Base-by-base conservation (phyloP, 2,797 vertebrate genomes). In the Acanthurus lineatus region DNA sequence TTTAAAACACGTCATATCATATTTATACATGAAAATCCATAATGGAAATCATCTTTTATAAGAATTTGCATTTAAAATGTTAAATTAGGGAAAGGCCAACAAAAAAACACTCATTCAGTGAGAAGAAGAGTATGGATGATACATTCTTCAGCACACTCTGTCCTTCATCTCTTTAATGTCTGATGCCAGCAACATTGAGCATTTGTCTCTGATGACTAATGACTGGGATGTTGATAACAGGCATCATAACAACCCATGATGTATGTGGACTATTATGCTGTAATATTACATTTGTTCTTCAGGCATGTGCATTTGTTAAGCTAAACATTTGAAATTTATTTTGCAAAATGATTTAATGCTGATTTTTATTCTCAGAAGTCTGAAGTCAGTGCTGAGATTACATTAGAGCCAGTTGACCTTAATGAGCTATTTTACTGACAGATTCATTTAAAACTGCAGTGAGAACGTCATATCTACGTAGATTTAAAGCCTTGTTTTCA, bases 161-260 rank as follows among this genome's bases (percentile, higher is more conserved):
- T 68, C 79, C 77, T 79, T 78, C 73, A 77, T 89, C 73, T 87
- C 76, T 71, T 42, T 77, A 73, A 81, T 73, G 72, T 77, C 73
- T 77, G 49, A 42, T 79, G 80, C 85, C 80, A 84, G 82, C 56
- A 72, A 64, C 66, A 79, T 19, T 62, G 75, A 82, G 62, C 76
- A 82, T 86, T 89, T 81, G 82, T 86, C 86, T 77, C 10, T 44
- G 54, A 85, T 89, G 88, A 92, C 77, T 86, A 88, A 91, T 89
- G 82, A 76, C 79, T 44, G 44, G 68, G 73, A 79, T 42, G 76
- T 61, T 77, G 88, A 87, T 82, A 85, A 79, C 87, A 80, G 76
- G 65, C 83, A 77, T 82, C 78, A 72, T 74, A 89, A 89, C 73
- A 86, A 81, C 40, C 61, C 2, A n/a, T 87, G 87, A 90, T 90